Evolutionary conservation across 2,888 invertebrate genomes (phyloP), one percentile per base, ranked within the genome.

Genomic region (Apantesis nais): DNA sequence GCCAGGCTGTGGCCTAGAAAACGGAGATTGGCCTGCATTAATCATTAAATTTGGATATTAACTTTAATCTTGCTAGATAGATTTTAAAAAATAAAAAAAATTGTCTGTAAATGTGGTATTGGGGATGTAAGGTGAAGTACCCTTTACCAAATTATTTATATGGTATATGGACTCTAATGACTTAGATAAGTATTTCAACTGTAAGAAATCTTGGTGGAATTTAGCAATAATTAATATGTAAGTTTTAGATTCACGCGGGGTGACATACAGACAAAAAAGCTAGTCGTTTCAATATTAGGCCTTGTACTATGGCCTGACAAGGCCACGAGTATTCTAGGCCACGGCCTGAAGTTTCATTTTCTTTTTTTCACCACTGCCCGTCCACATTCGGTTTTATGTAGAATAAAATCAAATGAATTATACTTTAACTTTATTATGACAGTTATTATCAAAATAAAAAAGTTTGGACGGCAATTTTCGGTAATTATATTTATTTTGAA

Each of bases 401-500:
- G 70, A 68, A 79, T 72, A 76, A 66, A 76, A 80, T 74, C 74
- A 77, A 78, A 75, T 80, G 75, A 80, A 78, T 72, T 80, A 78
- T 80, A 80, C 76, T 78, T 79, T 81, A 75, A 77, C 78, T 82
- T 75, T 78, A 78, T 78, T 79, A 79, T 71, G 78, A 82, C 69
- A 62, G 74, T 70, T 77, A 80, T 78, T 74, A 79, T 79, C 64
- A 79, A 75, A 76, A 79, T 73, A 75, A 79, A 80, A 80, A 80
- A 72, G 81, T 80, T 81, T 84, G 84, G 85, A 83, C 80, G 81
- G 82, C 79, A 81, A 78, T 82, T 84, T 85, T 83, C 83, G 79
- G 83, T 85, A 84, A 85, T 79, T 85, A 85, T 80, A 85, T 80
- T n/a, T n/a, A n/a, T n/a, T n/a, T n/a, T n/a, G n/a, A n/a, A n/a